Conservation (phyloP, 53 echinoderm and acorn worm species). For the Mesocentrotus franciscanus region DNA sequence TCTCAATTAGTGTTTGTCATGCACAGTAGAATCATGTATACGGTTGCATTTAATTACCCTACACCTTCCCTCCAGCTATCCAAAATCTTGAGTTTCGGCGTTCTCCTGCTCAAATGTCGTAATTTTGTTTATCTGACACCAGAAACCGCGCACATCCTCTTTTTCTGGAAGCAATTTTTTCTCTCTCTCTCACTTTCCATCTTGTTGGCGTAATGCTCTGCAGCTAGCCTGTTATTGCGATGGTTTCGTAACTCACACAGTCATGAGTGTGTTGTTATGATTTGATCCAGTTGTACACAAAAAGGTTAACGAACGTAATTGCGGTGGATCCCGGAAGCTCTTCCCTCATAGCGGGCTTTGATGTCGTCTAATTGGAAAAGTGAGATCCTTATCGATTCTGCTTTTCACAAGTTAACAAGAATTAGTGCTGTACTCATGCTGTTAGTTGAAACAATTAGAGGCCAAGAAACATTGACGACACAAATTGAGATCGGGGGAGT, state of each 20-base stretch:
- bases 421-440: conserved; percentile 38
- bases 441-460: conserved; percentile 44
- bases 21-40: conserved; percentile 11
- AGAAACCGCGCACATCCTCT: conserved; percentile 3
- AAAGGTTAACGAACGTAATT: conserved; percentile 61
- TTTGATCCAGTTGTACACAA: conserved; percentile 45
- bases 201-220: background rate
- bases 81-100: conserved; percentile 19
- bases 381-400: conserved; percentile 54
- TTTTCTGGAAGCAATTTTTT: conserved; percentile 1
- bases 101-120: conserved; percentile 30
- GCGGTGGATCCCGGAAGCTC: conserved; percentile 54
- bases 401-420: conserved; percentile 52
- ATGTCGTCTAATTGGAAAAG: conserved; percentile 64
- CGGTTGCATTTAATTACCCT: conserved; percentile 60
- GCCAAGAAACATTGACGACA: conserved; percentile 12
- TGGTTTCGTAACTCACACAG: conserved; percentile 14
- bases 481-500: background rate
- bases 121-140: conserved; percentile 54
- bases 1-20: conserved; percentile 38
- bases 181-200: conserved; percentile 11
- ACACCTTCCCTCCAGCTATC: conserved; percentile 3
- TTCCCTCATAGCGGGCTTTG: conserved; percentile 40
- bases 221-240: background rate
- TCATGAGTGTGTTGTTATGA: conserved; percentile 43